Evolutionary conservation across 2,888 invertebrate species (phyloP).

Genomic region (Acanthosepion esculentum): DNA sequence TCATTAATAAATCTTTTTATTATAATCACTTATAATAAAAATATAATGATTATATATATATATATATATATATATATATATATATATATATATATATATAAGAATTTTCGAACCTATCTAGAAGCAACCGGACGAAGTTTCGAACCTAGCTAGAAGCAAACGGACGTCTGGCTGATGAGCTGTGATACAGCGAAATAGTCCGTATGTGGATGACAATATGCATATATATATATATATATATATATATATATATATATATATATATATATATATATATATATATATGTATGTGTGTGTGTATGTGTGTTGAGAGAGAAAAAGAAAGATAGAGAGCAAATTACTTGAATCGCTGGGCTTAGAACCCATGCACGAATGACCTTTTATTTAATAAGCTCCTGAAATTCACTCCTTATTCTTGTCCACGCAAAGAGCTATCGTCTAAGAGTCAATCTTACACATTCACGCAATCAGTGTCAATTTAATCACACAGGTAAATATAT

Average conservation of each 20-base stretch:
- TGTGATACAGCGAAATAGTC: too few species aligned
- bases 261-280: constrained; percentile 49
- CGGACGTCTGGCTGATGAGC: too few species aligned
- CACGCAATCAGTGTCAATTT: background rate
- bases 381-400: background rate
- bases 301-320: background rate
- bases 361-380: background rate
- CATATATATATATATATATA: constrained; percentile 45
- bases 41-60: background rate
- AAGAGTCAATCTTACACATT: background rate
- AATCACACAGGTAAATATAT: background rate
- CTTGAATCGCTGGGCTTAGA: background rate
- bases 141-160: too few species aligned
- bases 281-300: background rate
- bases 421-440: background rate
- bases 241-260: constrained; percentile 45
- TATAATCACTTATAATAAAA: too few species aligned
- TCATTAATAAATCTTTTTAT: background rate
- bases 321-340: background rate
- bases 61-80: background rate
- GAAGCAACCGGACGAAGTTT: too few species aligned
- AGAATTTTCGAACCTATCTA: too few species aligned
- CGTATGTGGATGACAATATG: too few species aligned
- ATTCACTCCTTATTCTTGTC: background rate
- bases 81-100: constrained; percentile 36